Conservation (phyloP, 2,113 vertebrate species). For the Lucifuga dentata region DNA sequence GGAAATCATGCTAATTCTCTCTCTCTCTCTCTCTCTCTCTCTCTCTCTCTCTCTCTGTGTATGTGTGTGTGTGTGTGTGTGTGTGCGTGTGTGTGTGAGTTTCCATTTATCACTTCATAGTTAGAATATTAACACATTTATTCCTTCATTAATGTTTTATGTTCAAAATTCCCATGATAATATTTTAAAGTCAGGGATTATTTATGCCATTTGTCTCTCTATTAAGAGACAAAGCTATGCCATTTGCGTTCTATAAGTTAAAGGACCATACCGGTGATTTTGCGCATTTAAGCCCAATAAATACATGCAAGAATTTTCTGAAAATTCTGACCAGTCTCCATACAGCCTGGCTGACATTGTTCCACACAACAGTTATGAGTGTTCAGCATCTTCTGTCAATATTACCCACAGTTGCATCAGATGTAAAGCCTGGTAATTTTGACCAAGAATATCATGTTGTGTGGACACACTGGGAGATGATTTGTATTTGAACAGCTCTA, state of each 20-base stretch:
- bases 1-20: too few species aligned
- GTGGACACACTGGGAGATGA: slow-evolving; percentile 11
- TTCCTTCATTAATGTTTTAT: slow-evolving; percentile 10
- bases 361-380: slow-evolving; percentile 14
- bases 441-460: slow-evolving; percentile 19
- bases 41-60: not conserved
- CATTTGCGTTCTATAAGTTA: too few species aligned
- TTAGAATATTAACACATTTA: slow-evolving; percentile 10
- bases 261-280: too few species aligned
- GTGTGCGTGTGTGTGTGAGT: not conserved
- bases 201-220: slow-evolving; percentile 17
- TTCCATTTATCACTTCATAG: not conserved
- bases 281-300: too few species aligned
- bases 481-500: not conserved
- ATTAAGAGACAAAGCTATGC: too few species aligned
- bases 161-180: slow-evolving; percentile 3
- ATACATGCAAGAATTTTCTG: too few species aligned
- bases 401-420: slow-evolving; percentile 56
- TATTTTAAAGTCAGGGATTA: slow-evolving; percentile 10
- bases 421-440: slow-evolving; percentile 28
- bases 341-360: slow-evolving; percentile 21
- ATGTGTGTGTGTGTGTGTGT: not conserved
- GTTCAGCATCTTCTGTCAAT: slow-evolving; percentile 8
- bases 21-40: not conserved
- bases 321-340: not conserved